Evolutionary conservation across 2,888 invertebrate species (phyloP).

Genomic region (Standfussiana lucernea): DNA sequence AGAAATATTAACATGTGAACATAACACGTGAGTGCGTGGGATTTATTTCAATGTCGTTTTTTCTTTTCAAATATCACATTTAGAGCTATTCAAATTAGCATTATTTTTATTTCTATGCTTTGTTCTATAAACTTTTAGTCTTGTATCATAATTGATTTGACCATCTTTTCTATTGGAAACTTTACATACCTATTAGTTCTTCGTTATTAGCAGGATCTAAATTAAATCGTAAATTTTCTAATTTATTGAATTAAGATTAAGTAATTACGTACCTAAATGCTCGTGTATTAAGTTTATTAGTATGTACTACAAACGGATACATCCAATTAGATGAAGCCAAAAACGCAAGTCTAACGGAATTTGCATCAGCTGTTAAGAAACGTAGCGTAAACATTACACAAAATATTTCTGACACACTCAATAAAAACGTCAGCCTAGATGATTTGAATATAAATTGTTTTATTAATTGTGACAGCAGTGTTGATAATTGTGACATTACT

Average conservation of each 20-base stretch:
- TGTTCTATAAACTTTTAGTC: not conserved
- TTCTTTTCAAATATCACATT: conserved; percentile 44
- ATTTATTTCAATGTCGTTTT: conserved; percentile 49
- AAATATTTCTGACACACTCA: conserved; percentile 7
- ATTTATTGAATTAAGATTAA: conserved; percentile 20
- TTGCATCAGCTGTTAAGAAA: conserved; percentile 37
- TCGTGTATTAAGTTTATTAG: conserved; percentile 12
- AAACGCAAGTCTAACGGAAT: conserved; percentile 41
- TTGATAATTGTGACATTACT: conserved; percentile 10
- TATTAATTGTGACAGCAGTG: not conserved
- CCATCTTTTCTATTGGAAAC: not conserved
- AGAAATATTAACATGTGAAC: conserved; percentile 37
- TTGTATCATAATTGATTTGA: not conserved
- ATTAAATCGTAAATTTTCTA: conserved; percentile 30
- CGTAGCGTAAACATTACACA: conserved; percentile 4
- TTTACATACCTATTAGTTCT: not conserved
- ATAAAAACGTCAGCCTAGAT: not conserved
- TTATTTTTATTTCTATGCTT: conserved; percentile 27
- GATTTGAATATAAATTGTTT: conserved; percentile 3
- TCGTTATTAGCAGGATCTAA: conserved; percentile 27
- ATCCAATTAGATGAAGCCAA: conserved; percentile 46
- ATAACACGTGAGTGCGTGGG: conserved; percentile 49
- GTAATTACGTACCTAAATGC: conserved; percentile 30
- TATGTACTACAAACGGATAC: conserved; percentile 38
- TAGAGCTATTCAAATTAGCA: conserved; percentile 23